phyloP scores from a whole-genome alignment of 2,113 vertebrate species.

The Rhizomys pruinosus region DNA sequence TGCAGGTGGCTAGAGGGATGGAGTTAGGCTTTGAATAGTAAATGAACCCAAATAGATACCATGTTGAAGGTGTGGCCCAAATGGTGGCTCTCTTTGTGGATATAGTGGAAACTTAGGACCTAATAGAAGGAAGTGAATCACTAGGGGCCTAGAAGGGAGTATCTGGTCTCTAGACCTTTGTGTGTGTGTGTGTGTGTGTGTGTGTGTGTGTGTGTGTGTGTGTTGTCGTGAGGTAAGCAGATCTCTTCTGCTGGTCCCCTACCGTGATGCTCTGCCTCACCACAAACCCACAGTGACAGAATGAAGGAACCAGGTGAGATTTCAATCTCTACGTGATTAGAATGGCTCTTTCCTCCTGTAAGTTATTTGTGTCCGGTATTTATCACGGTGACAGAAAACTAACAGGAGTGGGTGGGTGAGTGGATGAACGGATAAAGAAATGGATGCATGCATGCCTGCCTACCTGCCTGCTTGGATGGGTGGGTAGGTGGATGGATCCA shows the following conservation, averaged over 20 bases:
- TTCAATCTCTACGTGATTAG: too few species aligned
- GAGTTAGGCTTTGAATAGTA: neutral
- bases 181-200: too few species aligned
- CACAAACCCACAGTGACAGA: neutral
- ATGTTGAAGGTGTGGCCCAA: neutral
- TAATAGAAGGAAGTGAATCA: neutral
- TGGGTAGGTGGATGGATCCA: too few species aligned
- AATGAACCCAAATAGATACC: neutral
- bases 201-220: too few species aligned
- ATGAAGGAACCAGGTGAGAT: neutral
- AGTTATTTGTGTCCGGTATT: neutral
- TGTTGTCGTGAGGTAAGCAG: neutral
- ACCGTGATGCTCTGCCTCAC: neutral
- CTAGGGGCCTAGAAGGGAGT: neutral
- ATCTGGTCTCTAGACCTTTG: neutral
- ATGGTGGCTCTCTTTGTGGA: neutral
- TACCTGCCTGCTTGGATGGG: fast-evolving
- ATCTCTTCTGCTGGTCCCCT: too few species aligned
- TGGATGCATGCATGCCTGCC: neutral
- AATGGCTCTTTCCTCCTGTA: neutral
- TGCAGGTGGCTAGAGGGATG: neutral
- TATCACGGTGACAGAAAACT: neutral
- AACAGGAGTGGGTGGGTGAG: neutral
- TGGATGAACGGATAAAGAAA: neutral
- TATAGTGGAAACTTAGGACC: neutral